Percentiles rank a stretch among this genome's conserved stretches.
Conservation (phyloP, 2,888 invertebrate genomes). For the Gisinianus flammeolus region DNA sequence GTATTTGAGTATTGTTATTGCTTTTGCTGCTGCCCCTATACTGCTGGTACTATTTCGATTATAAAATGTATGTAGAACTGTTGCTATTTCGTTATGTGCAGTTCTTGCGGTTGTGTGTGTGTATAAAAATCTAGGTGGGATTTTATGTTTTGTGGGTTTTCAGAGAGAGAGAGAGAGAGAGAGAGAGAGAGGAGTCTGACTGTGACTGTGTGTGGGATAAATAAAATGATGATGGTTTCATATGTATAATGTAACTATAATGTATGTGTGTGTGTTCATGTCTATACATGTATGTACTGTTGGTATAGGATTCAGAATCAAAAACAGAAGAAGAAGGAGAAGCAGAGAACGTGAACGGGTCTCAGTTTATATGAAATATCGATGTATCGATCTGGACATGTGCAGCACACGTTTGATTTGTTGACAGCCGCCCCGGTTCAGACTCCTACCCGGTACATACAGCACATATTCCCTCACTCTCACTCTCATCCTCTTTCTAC, state of each 20-base stretch:
- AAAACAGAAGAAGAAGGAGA: background rate
- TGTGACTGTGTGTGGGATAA: background rate
- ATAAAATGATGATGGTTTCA: slow-evolving; percentile 1
- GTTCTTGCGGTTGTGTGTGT: background rate
- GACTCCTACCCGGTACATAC: background rate
- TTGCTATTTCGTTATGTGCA: no score
- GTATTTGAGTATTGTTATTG: no score
- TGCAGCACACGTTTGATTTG: slow-evolving; percentile 40
- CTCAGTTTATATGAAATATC: slow-evolving; percentile 21
- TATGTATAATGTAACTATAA: no score
- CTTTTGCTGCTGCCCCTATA: no score
- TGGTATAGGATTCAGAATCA: background rate
- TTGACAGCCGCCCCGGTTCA: slow-evolving; percentile 30
- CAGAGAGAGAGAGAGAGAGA: background rate
- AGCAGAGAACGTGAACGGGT: background rate
- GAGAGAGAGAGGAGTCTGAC: background rate
- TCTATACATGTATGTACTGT: no score
- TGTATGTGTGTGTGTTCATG: no score
- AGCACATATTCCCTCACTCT: background rate
- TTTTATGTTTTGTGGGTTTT: background rate
- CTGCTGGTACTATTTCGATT: no score
- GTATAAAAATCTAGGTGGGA: background rate
- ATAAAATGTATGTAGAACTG: no score
- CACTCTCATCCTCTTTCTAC: background rate
- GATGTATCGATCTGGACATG: slow-evolving; percentile 42